Percentiles rank a stretch among this genome's conserved stretches.
These are phyloP conservation scores for Sphaeramia orbicularis DNA, from an alignment of 2,797 vertebrate species.

Conservation along the genomic window DNA sequence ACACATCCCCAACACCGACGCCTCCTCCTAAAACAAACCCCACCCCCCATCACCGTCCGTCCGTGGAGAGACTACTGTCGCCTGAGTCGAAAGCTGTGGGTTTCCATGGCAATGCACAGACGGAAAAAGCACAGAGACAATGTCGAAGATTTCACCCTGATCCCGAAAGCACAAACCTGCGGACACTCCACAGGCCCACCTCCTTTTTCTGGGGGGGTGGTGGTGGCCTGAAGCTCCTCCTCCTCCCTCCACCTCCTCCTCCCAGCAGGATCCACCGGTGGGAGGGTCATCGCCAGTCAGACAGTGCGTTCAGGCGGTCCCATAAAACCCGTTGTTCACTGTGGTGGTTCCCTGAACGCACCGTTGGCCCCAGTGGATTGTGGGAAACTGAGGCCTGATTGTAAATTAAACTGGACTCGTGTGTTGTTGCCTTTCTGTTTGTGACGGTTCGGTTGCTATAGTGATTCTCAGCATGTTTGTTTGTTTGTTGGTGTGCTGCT, in stretches of 20 bases:
- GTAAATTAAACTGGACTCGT: slow-evolving; percentile 46
- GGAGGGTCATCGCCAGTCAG: too few species aligned
- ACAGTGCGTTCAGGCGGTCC: neutral
- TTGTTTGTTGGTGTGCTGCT: slow-evolving; percentile 49
- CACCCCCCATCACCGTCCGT: too few species aligned
- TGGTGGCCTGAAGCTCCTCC: slow-evolving; percentile 1
- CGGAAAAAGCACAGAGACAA: slow-evolving; percentile 12
- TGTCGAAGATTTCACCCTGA: slow-evolving; percentile 34
- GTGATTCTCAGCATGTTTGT: slow-evolving; percentile 70
- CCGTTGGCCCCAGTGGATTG: slow-evolving; percentile 5
- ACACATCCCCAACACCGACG: too few species aligned
- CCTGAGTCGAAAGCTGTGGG: neutral
- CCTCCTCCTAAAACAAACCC: too few species aligned
- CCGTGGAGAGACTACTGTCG: neutral
- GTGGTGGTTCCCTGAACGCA: too few species aligned
- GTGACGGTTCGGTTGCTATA: slow-evolving; percentile 67
- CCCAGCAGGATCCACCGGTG: too few species aligned
- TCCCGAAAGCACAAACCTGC: slow-evolving; percentile 42
- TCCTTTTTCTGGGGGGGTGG: too few species aligned
- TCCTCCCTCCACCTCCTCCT: too few species aligned
- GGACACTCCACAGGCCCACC: too few species aligned
- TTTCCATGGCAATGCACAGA: slow-evolving; percentile 34
- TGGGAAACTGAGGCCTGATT: slow-evolving; percentile 31
- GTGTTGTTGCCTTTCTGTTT: slow-evolving; percentile 69
- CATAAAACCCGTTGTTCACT: too few species aligned